A percentile compares a stretch with the other conserved stretches of the same genome.
Conservation (phyloP, 2,888 invertebrate genomes). For the Cataglyphis rosenhaueri region DNA sequence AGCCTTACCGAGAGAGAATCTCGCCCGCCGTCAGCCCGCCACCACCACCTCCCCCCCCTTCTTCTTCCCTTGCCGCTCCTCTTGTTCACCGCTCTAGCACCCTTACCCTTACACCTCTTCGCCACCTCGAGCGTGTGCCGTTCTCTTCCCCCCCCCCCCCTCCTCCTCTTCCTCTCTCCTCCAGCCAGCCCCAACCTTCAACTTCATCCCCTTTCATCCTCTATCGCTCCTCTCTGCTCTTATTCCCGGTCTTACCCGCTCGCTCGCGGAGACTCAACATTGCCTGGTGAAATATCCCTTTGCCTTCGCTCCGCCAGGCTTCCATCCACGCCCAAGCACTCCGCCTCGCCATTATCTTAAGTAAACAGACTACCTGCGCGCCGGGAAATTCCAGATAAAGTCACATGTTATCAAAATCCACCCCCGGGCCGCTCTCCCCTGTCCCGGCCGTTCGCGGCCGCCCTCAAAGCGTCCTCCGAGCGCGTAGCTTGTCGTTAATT, state of each 20-base stretch:
- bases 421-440: conserved; percentile 56
- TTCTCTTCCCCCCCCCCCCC: not conserved
- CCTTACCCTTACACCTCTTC: conserved; percentile 60
- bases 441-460: conserved; percentile 50
- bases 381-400: conserved; percentile 81
- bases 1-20: conserved; percentile 78
- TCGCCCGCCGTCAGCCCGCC: conserved; percentile 56
- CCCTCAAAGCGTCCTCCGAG: conserved; percentile 60
- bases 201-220: conserved; percentile 54
- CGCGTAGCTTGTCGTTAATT: conserved; percentile 73
- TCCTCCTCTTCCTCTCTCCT: not conserved
- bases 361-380: conserved; percentile 83
- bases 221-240: conserved; percentile 44
- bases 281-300: conserved; percentile 75
- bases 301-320: conserved; percentile 55
- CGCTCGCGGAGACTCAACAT: conserved; percentile 61
- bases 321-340: conserved; percentile 71
- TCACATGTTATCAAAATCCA: conserved; percentile 83
- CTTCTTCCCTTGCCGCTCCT: not conserved
- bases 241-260: conserved; percentile 60
- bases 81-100: conserved; percentile 60
- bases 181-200: conserved; percentile 44
- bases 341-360: conserved; percentile 82
- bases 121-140: conserved; percentile 52
- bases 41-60: not conserved